phyloP scores from a whole-genome alignment of 1,140 invertebrate species.

The Ptiloglossa arizonensis region DNA sequence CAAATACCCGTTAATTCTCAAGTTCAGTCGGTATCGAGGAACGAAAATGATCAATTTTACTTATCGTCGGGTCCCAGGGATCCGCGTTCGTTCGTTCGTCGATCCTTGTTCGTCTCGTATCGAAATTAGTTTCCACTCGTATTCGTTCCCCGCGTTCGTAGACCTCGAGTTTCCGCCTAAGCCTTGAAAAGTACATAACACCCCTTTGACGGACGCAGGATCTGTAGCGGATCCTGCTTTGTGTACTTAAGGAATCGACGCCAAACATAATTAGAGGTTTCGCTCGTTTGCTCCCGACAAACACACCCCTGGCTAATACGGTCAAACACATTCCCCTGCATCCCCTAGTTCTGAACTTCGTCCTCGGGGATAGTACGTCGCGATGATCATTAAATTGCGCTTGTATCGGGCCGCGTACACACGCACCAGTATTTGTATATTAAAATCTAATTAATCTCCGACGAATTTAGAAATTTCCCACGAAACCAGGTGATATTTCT shows the following conservation, averaged over 20 bases:
- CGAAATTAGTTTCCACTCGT: conserved; percentile 53
- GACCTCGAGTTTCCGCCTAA: conserved; percentile 26
- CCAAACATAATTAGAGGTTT: conserved; percentile 80
- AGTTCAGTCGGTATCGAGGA: not conserved
- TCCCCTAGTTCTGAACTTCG: conserved; percentile 21
- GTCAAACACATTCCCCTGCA: conserved; percentile 63
- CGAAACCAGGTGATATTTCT: no score
- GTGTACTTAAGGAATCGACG: conserved; percentile 77
- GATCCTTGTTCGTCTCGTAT: not conserved
- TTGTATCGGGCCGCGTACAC: not conserved
- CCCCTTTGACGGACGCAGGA: conserved; percentile 66
- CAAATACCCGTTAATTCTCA: not conserved
- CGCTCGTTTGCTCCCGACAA: conserved; percentile 73
- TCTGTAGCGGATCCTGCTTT: conserved; percentile 59
- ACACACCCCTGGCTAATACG: conserved; percentile 70
- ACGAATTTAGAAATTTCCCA: not conserved
- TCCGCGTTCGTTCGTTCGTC: not conserved
- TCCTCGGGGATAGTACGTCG: not conserved
- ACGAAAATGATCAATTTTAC: not conserved
- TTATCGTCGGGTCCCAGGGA: not conserved
- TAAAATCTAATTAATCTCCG: conserved; percentile 1
- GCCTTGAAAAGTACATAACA: conserved; percentile 58
- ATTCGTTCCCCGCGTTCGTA: not conserved
- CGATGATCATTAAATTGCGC: conserved; percentile 29
- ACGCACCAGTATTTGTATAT: no score